Evolutionary conservation across 1,140 invertebrate species (phyloP), one percentile per base, ranked within the genome.

Genomic region (Eupristina koningsbergeri): DNA sequence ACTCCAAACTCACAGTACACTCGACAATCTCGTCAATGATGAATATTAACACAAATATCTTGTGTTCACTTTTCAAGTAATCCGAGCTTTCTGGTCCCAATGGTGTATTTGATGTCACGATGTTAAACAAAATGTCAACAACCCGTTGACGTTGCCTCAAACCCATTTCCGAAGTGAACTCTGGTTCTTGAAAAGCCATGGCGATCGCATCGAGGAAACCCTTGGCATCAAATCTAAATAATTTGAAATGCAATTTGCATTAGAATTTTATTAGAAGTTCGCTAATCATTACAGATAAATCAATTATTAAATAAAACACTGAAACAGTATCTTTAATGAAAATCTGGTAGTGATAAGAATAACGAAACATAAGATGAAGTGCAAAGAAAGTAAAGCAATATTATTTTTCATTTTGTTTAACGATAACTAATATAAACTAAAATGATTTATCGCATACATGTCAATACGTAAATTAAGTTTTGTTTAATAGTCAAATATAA

Each of bases 151-250:
- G 93, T 87, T 96, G 95, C 29, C 95, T 93, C 45, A 94, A 90
- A 1, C 96, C 95, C 90, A 96, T 93, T 88, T 96, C 96, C 31
- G 95, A 94, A 53, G 93, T 93, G 87, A 96, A 96, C 90, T 97
- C 96, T n/a, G 93, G 93, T 88, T 98, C 97, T 88, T 97, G 96
- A 93, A 98, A 98, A 63, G 97, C 97, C 89, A 98, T 93, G 26
- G 96, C 94, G 39, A 98, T 93, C 6, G 98, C 97, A 91, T 99
- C 98, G 5, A 99, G 92, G 88, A 98, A 98, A 88, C 98, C 97
- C 77, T 96, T 93, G 0, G 96, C 96, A 89, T 99, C 97, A 89
- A 98, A 98, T 86, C 95, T 94, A 71, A 45, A 73, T 73, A 71
- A 39, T 71, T 6, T 26, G 22, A 71, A 71, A 64, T 31, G 0